phyloP scores from a whole-genome alignment of 2,113 vertebrate genomes.

The Lasiurus borealis region DNA sequence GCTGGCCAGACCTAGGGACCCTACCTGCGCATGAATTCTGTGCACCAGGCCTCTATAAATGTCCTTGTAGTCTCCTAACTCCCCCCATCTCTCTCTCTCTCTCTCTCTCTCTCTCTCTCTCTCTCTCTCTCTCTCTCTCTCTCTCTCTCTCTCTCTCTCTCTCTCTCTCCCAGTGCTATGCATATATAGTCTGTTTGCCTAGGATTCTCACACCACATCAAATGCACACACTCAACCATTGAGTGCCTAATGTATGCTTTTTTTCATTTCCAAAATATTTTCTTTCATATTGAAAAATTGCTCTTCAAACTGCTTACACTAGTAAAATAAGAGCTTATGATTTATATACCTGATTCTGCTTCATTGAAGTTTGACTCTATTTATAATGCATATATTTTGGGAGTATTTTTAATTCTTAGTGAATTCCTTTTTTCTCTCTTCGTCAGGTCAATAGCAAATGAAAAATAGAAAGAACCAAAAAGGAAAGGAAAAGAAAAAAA shows the following conservation, averaged over 20 bases:
- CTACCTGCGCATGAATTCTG: too few relatives aligned
- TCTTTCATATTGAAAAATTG: constrained; percentile 60
- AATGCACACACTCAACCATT: background rate
- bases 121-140: too few relatives aligned
- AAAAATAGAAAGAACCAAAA: constrained; percentile 34
- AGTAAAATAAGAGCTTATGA: constrained; percentile 67
- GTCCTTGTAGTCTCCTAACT: too few relatives aligned
- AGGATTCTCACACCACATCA: background rate
- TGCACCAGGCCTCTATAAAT: too few relatives aligned
- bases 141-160: background rate
- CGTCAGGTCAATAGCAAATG: constrained; percentile 3
- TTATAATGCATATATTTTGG: constrained; percentile 64
- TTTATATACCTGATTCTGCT: constrained; percentile 60
- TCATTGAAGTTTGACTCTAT: constrained; percentile 64
- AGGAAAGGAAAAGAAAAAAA: background rate
- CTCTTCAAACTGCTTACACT: constrained; percentile 60
- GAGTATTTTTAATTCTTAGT: constrained; percentile 60
- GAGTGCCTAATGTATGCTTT: constrained; percentile 34
- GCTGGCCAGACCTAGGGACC: too few relatives aligned
- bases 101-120: background rate
- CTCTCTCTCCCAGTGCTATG: background rate
- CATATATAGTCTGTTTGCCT: background rate
- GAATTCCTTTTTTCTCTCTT: constrained; percentile 52
- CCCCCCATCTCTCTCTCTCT: background rate
- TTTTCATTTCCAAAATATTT: constrained; percentile 65